Base-by-base conservation (phyloP, 2,888 invertebrate species). In the Nemotelus pantherinus region DNA sequence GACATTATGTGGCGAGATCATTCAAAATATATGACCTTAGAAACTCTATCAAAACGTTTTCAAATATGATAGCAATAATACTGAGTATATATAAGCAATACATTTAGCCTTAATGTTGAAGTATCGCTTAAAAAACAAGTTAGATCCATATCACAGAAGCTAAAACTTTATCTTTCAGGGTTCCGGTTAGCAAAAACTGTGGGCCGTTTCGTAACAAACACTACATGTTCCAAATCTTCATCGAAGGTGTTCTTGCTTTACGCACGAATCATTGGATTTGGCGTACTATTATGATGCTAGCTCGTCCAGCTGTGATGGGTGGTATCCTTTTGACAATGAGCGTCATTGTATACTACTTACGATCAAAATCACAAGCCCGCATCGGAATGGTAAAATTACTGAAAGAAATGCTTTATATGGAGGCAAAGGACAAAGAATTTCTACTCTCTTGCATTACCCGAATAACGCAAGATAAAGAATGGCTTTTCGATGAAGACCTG, bases 391-490 rank as follows among this genome's bases (percentile, higher is more conserved):
- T 92, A 77, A 85, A 85, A 67, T 87, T 92, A 76, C 87, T 93
- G 79, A 88, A 91, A 0, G 89, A 90, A 77, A 92, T 93, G 91
- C 86, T 93, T 81, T 85, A 90, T 65, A 87, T 92, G 82, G 92
- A 92, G 82, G 90, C 92, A 0, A 90, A 90, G 83, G 93, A 93
- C 83, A 93, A 93, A 84, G 91, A 93, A 83, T 93, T 91, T 87
- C 87, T 93, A 77, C 88, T 93, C 44, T 86, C 88, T 67, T 90
- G 90, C 83, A 92, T 93, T 80, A 86, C 89, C 10, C 89, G 89
- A 82, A 89, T 91, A 10, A 89, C 91, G 48, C 89, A 90, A 79
- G 90, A 91, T 85, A 80, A 81, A 90, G 83, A 83, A 83, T 85
- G 83, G 81, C 57, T 81, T 72, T 81, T 80, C n/a, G 80, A 81